phyloP scores from a whole-genome alignment of 1,140 invertebrate genomes.

The Drosophila ananassae region DNA sequence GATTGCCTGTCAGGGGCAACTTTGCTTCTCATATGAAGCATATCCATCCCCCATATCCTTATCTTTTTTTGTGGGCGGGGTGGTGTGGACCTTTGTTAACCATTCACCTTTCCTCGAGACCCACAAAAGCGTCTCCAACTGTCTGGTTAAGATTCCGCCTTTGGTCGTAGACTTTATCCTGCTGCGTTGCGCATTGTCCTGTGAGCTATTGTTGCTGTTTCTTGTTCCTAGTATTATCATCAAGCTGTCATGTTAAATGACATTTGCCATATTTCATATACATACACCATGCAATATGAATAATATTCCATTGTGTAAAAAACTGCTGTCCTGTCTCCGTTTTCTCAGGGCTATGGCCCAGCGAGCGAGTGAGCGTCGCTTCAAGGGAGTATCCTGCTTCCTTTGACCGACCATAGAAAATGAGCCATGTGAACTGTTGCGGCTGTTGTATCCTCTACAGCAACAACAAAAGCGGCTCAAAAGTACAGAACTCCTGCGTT shows the following conservation, averaged over 20 bases:
- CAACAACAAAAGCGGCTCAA: slow-evolving; percentile 39
- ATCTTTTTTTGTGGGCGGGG: slow-evolving; percentile 2
- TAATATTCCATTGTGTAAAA: slow-evolving; percentile 48
- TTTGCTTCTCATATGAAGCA: background rate
- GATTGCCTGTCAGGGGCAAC: slow-evolving; percentile 31
- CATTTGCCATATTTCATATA: slow-evolving; percentile 83
- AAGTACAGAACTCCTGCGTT: slow-evolving; percentile 29
- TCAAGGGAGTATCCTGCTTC: slow-evolving; percentile 53
- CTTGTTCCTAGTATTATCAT: slow-evolving; percentile 76
- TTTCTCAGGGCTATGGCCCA: too few species aligned
- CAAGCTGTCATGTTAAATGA: slow-evolving; percentile 83
- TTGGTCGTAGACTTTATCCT: slow-evolving; percentile 35
- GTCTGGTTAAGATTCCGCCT: slow-evolving; percentile 36
- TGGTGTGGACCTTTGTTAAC: background rate
- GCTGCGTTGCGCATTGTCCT: slow-evolving; percentile 48
- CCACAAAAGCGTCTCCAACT: slow-evolving; percentile 29
- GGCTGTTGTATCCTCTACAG: slow-evolving; percentile 51
- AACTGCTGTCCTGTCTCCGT: slow-evolving; percentile 30
- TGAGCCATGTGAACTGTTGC: slow-evolving; percentile 79
- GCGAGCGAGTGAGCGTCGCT: slow-evolving; percentile 7
- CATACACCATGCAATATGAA: slow-evolving; percentile 50
- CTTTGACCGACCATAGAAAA: slow-evolving; percentile 72
- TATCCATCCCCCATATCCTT: background rate
- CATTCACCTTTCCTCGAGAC: slow-evolving; percentile 24
- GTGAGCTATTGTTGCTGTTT: slow-evolving; percentile 32